Evolutionary conservation across 2,797 vertebrate species (phyloP).

Genomic region (Clarias platycephalus): DNA sequence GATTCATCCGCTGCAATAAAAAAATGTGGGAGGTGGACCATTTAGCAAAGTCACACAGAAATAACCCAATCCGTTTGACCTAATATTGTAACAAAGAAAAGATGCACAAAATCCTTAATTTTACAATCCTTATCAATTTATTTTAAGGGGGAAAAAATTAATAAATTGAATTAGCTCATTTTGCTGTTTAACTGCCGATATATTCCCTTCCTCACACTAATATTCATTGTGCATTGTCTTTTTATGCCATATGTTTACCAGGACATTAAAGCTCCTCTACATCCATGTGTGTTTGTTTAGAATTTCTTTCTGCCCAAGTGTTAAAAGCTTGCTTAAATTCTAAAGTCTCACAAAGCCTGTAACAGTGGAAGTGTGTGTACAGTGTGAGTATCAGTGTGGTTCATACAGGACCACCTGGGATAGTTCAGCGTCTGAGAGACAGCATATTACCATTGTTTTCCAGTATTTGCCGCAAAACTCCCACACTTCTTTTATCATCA

Average conservation of each 20-base stretch:
- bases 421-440: not conserved
- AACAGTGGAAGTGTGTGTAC: constrained; percentile 59
- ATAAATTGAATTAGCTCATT: too few species aligned
- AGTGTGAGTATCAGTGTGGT: constrained; percentile 46
- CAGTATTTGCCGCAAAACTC: not conserved
- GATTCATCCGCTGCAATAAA: too few species aligned
- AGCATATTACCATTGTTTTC: not conserved
- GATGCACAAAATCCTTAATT: too few species aligned
- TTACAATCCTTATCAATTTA: too few species aligned
- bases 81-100: too few species aligned
- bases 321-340: constrained; percentile 45
- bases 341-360: constrained; percentile 53
- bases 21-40: too few species aligned
- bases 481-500: not conserved
- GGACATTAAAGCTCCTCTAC: constrained; percentile 10
- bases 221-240: not conserved
- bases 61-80: too few species aligned
- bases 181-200: too few species aligned
- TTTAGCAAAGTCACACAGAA: too few species aligned
- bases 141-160: too few species aligned
- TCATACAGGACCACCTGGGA: not conserved
- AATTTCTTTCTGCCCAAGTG: constrained; percentile 3
- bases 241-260: constrained; percentile 41
- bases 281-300: not conserved
- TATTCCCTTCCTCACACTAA: not conserved